Evolutionary conservation across 1,140 invertebrate species (phyloP), one percentile per base, ranked within the genome.

Genomic region (Thaumetopoea pityocampa): DNA sequence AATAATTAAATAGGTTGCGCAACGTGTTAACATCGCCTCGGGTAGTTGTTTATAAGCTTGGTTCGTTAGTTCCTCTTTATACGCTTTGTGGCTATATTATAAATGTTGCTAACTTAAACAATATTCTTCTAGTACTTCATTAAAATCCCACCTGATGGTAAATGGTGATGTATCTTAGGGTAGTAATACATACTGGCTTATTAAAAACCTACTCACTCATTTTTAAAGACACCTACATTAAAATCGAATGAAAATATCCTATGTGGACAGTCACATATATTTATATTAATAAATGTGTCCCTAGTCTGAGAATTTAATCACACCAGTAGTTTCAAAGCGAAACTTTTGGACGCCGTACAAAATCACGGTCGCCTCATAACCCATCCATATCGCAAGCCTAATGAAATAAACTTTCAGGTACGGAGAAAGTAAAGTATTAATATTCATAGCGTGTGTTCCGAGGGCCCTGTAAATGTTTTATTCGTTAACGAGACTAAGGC

Each of bases 381-480:
- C 19, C 17, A 26, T 12, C 34, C 33, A 38, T 42, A 43, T 38
- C 26, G 37, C 56, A 57, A 53, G 49, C 49, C 47, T 76, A 82
- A 79, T 79, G 64, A 78, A 79, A 79, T 82, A 76, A 78, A 68
- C 61, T 76, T 76, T 71, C 66, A 79, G 74, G 68, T 70, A 53
- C 54, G 51, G 49, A 65, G 62, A 69, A 72, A 61, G 60, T 52
- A 55, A 45, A 30, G 46, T 66, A 69, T 80, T 79, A 80, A 78
- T 82, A 82, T 82, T 78, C 73, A 82, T 73, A 60, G 52, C 32
- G 41, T 41, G 54, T 36, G 16, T 51, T 47, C 43, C 54, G 40
- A 58, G 22, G 63, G 61, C 65, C 73, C 65, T 76, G 72, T 82
- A 79, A 82, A 79, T 82, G 74, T 82, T 82, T 79, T 74, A 82